These are phyloP conservation scores for Carcina quercana DNA, from an alignment of 2,888 invertebrate genomes.

Conservation along the genomic window DNA sequence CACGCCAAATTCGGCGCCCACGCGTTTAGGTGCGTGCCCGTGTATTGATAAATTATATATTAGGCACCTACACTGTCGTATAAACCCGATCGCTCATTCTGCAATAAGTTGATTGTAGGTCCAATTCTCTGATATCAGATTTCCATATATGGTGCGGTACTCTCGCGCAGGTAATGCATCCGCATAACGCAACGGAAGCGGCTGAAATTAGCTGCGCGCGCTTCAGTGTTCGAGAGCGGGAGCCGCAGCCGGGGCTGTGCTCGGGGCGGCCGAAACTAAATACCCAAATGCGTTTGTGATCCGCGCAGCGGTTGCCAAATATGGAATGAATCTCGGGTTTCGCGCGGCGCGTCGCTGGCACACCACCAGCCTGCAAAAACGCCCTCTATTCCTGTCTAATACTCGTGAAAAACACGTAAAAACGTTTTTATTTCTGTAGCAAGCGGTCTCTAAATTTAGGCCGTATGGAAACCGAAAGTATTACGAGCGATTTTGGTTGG, in stretches of 20 bases:
- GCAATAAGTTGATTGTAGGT: too few relatives aligned
- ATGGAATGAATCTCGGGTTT: constrained; percentile 71
- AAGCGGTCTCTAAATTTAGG: constrained; percentile 71
- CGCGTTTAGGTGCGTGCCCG: too few relatives aligned
- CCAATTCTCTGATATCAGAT: constrained; percentile 19
- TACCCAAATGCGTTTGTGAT: constrained; percentile 60
- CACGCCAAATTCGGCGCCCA: too few relatives aligned
- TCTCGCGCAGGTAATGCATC: constrained; percentile 33
- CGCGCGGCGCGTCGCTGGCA: constrained; percentile 49
- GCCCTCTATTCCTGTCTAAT: constrained; percentile 60
- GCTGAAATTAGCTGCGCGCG: constrained; percentile 43
- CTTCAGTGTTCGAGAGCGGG: constrained; percentile 18
- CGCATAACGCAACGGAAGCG: constrained; percentile 38
- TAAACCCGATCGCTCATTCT: too few relatives aligned
- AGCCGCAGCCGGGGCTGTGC: constrained; percentile 24
- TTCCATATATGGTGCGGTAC: constrained; percentile 33
- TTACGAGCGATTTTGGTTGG: constrained; percentile 69
- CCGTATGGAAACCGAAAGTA: constrained; percentile 70
- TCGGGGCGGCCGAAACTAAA: constrained; percentile 51
- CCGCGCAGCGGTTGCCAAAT: constrained; percentile 58
- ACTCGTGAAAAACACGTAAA: constrained; percentile 63
- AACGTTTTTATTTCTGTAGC: constrained; percentile 69
- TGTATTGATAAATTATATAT: too few relatives aligned
- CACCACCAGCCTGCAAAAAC: constrained; percentile 51
- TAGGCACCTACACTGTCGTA: too few relatives aligned